Evolutionary conservation across 2,113 vertebrate species (phyloP), one percentile per base, ranked within the genome.

Genomic region (Triplophysa tibetana): DNA sequence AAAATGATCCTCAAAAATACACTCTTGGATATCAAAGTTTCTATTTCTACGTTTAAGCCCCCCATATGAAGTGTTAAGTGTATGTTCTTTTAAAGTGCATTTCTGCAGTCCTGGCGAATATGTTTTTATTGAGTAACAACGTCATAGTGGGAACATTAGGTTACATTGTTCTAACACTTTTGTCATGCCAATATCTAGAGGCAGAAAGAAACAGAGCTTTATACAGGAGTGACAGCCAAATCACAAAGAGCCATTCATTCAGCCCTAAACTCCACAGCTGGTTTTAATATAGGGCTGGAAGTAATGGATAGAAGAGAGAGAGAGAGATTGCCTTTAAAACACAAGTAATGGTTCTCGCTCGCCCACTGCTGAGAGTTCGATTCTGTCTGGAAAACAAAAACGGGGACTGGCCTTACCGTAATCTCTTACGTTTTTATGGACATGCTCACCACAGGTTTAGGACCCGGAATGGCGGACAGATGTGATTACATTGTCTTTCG

Each of bases 201-300:
- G 68, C 77, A 70, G 81, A 77, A 80, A 83, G 88, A 86, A 81
- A 66, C 67, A 85, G 87, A 89, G 83, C 87, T 88, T 90, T 83
- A 67, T 81, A 87, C 83, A 87, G 83, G 83, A 91, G 88, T 82
- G 77, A 86, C 84, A 78, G 87, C 87, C 85, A 88, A 89, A 90
- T 92, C 86, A 93, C 92, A 93, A 93, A 92, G 91, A 92, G 84
- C 90, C 90, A 93, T 93, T 93, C 90, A 93, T 93, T 87, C 88
- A 82, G 85, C 69, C 84, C 45, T 77, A 67, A 80, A 87, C 79
- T 88, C 88, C 90, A 92, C 92, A 93, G 91, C 91, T 93, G 92
- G 91, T 92, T 92, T 86, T 91, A 92, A 93, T 93, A 93, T 84
- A 91, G 88, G 86, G 82, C 75, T 82, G 88, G 89, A 89, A 89